Base-by-base conservation (phyloP, 2,888 invertebrate species). In the Macrosoma leucophasiata region DNA sequence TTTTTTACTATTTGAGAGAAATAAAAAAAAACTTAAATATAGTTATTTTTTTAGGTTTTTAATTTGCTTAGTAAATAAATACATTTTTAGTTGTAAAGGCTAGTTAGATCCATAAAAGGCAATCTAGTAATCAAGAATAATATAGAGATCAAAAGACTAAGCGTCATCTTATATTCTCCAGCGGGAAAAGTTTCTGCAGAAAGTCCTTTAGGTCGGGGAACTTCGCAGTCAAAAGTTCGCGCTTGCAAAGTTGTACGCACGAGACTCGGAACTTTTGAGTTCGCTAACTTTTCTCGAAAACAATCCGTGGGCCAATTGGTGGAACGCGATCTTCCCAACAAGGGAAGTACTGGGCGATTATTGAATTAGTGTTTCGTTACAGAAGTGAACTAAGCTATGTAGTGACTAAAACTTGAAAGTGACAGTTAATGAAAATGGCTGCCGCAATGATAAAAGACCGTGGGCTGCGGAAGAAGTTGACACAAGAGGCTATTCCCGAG, bases 391-490 rank as follows among this genome's bases (percentile, higher is more conserved):
- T 15, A 6, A 10, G 3, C 26, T 18, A 9, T 14, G 29, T 19
- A 29, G 19, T 32, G 29, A 35, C 26, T 32, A n/a, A n/a, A n/a
- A n/a, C n/a, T n/a, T n/a, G n/a, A 13, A 31, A 32, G 43, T 46
- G 45, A 33, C 27, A 29, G 29, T 44, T 38, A 32, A 31, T 46
- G 44, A 71, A 68, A 47, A 88, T 88, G 88, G 87, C 87, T 36
- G 85, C 87, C 17, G 86, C 85, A 28, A 86, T 87, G 86, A 79
- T 87, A 53, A 72, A 76, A 36, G 86, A 86, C 33, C 73, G 85
- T 24, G 86, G 86, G 48, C 73, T 85, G 27, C 69, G 85, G 27
- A 85, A 84, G 54, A 86, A 85, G 55, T 59, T 84, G 34, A 82
- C 77, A 1, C 84, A 82, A 41, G 81, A 79, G 48, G 76, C 73